phyloP scores from a whole-genome alignment of 2,797 vertebrate genomes.

The Darevskia nairensis region DNA sequence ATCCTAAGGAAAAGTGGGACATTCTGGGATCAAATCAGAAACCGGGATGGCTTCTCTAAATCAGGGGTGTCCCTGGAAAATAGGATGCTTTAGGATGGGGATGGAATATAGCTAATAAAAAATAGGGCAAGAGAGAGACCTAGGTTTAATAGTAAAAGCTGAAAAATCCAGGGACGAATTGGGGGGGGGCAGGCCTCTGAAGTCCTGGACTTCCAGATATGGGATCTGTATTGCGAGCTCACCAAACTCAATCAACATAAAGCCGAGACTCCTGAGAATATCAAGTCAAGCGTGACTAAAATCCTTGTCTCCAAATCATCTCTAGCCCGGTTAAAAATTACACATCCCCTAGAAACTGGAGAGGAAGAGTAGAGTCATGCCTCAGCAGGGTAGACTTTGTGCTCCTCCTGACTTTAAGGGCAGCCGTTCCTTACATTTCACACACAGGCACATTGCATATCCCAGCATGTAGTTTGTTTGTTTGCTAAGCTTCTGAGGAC shows the following conservation, averaged over 20 bases:
- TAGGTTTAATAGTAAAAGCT: neutral
- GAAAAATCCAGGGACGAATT: neutral
- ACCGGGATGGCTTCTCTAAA: no score
- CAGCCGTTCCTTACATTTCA: conserved; percentile 60
- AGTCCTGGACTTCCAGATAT: conserved; percentile 57
- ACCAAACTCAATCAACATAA: conserved; percentile 70
- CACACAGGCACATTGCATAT: conserved; percentile 60
- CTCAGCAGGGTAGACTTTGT: conserved; percentile 66
- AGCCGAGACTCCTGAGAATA: conserved; percentile 75
- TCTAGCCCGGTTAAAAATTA: conserved; percentile 76
- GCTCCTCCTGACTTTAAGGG: conserved; percentile 58
- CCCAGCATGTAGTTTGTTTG: conserved; percentile 66
- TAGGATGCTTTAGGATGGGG: neutral
- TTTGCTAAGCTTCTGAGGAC: conserved; percentile 41
- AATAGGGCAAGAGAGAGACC: neutral
- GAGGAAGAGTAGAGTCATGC: conserved; percentile 56
- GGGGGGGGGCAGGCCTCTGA: neutral
- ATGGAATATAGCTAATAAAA: neutral
- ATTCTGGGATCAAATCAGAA: no score
- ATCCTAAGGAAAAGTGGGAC: no score
- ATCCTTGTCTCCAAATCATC: conserved; percentile 70
- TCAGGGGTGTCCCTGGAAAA: no score
- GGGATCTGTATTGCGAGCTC: conserved; percentile 45
- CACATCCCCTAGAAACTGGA: conserved; percentile 55
- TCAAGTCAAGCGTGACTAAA: conserved; percentile 76